Evolutionary conservation across 2,113 vertebrate genomes (phyloP), one percentile per base, ranked within the genome.

Genomic region (Corvus cornix): DNA sequence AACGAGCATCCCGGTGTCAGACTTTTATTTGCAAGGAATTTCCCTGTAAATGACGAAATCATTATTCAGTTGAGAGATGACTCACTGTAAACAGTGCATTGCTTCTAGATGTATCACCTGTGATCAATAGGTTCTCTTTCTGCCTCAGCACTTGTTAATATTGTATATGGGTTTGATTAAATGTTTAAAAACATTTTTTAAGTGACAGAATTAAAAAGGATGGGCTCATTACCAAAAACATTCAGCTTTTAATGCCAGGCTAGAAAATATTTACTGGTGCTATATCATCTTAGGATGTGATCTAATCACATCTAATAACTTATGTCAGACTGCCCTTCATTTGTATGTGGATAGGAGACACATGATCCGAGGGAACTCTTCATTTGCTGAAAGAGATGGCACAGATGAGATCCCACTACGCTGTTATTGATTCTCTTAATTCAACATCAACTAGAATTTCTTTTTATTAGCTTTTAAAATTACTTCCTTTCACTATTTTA

Each of bases 51-150:
- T 96, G 69, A 89, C 44, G 84, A 91, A 96, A 90, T 90, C 63
- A 20, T 97, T 96, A 94, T 64, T 93, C 79, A 86, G 26, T 84
- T 80, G 88, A 95, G 86, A 91, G 67, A 89, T 62, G 94, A 77
- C 81, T 89, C 93, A 89, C 81, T 77, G 92, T 94, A 97, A 97
- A 96, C 72, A 96, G 84, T 95, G 68, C 46, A 87, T 96, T 96
- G 48, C 91, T 97, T 94, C 84, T 87, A 90, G 69, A 94, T 92
- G 94, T 95, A 95, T 94, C 96, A 95, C 78, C 64, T 96, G 62
- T 91, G 89, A 97, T 97, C 96, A 96, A 90, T 94, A 97, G 76
- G 49, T 49, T 96, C 64, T 75, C 84, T 69, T 92, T 94, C 84
- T 91, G 76, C 73, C 66, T 96, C 74, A 84, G 58, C 59, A 88